Base-by-base conservation (phyloP, 1,140 invertebrate genomes). In the Andrena cerasifolii region DNA sequence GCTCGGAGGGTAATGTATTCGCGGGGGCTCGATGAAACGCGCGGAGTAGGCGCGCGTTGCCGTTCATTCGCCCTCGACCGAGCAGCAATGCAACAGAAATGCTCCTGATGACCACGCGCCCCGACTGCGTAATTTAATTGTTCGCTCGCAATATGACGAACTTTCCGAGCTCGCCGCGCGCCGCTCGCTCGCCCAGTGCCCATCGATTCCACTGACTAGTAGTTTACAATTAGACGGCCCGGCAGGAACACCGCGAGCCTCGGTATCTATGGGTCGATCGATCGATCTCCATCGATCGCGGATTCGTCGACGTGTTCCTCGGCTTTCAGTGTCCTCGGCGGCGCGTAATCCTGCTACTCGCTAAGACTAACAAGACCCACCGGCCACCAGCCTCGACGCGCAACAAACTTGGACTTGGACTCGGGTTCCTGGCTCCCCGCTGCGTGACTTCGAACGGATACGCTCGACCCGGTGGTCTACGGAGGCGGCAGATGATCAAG, bases 1-100 rank as follows among this genome's bases (percentile, higher is more conserved):
- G 65, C 70, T 59, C 53, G 33, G 10, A 51, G 53, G 65, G 68
- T 85, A 85, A 85, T 85, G 59, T 81, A 80, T 84, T 85, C 78
- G 67, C 45, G 49, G 49, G 6, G 7, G 47, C 36, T 43, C 65
- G 79, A 84, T 72, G 58, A 79, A 79, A 65, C 73, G 68, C 78
- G 47, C 47, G 31, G 51, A 62, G 49, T 51, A 49, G 45, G 28
- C 49, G 45, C 63, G 8, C 59, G 31, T 6, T 12, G n/a, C 31
- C 77, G 59, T 76, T 80, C 51, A 40, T 68, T 63, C 81, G 54
- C n/a, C 51, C 65, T 59, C 61, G 51, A 12, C 12, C 24, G 43
- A 43, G 31, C 59, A 47, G 43, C 51, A 62, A n/a, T n/a, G n/a
- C n/a, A n/a, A n/a, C n/a, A n/a, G n/a, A n/a, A 59, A 67, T 70